Evolutionary conservation across 2,797 vertebrate genomes (phyloP).

Genomic region (Momotus momota): DNA sequence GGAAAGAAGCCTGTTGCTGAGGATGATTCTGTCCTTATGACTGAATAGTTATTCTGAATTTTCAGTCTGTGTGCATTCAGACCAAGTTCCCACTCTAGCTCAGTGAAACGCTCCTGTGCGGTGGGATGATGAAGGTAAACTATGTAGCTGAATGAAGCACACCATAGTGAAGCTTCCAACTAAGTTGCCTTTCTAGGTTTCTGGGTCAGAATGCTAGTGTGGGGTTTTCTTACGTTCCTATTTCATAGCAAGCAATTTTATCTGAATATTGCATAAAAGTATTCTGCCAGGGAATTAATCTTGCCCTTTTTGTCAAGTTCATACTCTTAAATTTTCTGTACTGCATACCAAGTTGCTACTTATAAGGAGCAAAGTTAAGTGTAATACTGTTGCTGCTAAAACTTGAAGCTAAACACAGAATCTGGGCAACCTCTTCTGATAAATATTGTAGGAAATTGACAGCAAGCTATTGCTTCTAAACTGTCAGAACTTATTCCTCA

Average conservation of each 20-base stretch:
- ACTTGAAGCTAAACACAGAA: background rate
- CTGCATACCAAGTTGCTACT: background rate
- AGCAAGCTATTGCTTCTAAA: background rate
- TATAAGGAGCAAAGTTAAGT: background rate
- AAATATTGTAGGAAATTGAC: background rate
- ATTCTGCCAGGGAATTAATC: background rate
- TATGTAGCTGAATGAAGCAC: background rate
- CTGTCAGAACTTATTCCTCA: background rate
- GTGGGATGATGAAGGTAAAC: background rate
- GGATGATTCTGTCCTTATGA: background rate
- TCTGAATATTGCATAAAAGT: background rate
- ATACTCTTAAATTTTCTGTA: background rate
- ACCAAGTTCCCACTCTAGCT: background rate
- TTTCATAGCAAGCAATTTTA: background rate
- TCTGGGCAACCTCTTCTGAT: background rate
- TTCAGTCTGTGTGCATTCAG: background rate
- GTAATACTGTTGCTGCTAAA: background rate
- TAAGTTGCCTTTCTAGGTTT: conserved; percentile 7
- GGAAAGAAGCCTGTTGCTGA: background rate
- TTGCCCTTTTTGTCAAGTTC: background rate
- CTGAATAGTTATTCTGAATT: background rate
- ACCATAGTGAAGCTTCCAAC: background rate
- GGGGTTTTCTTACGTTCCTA: background rate
- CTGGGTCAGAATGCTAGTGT: background rate
- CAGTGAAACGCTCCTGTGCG: background rate